Percentiles rank a stretch among this genome's conserved stretches.
phyloP scores from a whole-genome alignment of 2,113 vertebrate species.

The Nycticebus coucang region DNA sequence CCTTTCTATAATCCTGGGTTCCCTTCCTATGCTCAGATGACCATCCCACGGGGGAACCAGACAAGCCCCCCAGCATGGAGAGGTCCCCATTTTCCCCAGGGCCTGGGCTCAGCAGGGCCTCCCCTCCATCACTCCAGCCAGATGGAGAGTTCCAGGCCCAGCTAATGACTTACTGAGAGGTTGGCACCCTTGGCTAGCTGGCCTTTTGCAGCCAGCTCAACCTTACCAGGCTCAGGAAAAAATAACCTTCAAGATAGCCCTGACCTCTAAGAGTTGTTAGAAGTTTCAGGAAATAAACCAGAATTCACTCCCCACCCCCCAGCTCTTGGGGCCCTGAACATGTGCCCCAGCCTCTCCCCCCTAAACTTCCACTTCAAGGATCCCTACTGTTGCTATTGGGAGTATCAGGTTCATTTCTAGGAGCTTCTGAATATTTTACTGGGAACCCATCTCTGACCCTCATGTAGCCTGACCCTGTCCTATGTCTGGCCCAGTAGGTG shows the following conservation, averaged over 20 bases:
- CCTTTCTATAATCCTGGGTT: not conserved
- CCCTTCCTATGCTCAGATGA: not conserved
- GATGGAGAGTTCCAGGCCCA: not conserved
- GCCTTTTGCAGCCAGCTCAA: not conserved
- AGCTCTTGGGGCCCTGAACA: too few species aligned
- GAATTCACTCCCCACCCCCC: too few species aligned
- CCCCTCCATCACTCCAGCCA: fast-evolving
- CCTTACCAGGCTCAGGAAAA: fast-evolving
- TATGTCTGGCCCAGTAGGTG: fast-evolving
- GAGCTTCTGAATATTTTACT: not conserved
- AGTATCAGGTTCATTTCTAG: not conserved
- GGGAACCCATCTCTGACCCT: not conserved
- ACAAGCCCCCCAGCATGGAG: fast-evolving
- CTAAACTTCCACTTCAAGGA: not conserved
- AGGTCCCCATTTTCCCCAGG: not conserved
- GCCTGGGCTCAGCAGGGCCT: not conserved
- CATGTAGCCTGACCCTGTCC: not conserved
- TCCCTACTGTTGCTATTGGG: not conserved
- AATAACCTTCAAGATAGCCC: fast-evolving
- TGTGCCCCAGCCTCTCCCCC: not conserved
- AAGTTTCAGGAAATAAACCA: not conserved
- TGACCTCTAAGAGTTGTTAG: fast-evolving
- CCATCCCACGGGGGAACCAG: not conserved
- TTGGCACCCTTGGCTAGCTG: fast-evolving
- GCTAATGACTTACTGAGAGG: fast-evolving